These are phyloP conservation scores for Aspidapion aeneum DNA, from an alignment of 2,888 invertebrate species.

Conservation along the genomic window DNA sequence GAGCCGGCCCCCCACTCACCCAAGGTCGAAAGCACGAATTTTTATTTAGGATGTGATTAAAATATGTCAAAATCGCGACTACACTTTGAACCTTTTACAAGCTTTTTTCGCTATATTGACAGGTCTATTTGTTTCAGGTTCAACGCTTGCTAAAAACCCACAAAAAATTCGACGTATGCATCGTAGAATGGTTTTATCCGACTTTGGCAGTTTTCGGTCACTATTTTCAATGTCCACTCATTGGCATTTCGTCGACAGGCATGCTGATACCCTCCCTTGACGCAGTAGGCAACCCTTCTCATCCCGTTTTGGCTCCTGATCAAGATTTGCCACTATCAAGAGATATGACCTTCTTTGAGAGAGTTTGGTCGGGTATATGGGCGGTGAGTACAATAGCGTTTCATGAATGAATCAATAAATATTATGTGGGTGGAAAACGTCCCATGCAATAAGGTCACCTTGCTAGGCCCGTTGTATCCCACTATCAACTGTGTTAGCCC, in stretches of 20 bases:
- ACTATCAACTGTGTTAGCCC: no score
- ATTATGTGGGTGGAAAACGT: no score
- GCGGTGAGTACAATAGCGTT: no score
- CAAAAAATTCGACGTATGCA: conserved; percentile 34
- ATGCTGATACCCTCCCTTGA: conserved; percentile 23
- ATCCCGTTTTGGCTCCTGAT: conserved; percentile 27
- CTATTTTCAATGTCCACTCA: conserved; percentile 36
- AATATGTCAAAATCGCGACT: no score
- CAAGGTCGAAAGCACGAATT: no score
- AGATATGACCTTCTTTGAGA: conserved; percentile 23
- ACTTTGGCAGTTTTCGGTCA: conserved; percentile 33
- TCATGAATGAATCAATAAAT: no score
- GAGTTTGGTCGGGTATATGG: conserved; percentile 19
- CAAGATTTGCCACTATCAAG: conserved; percentile 25
- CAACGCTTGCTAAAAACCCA: conserved; percentile 4
- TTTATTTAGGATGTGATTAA: no score
- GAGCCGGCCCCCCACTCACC: no score
- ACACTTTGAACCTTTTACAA: no score
- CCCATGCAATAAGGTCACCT: no score
- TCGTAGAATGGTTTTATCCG: conserved; percentile 34
- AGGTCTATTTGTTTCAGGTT: neutral
- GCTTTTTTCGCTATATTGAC: no score
- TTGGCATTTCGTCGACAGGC: conserved; percentile 35
- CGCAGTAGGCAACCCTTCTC: conserved; percentile 26
- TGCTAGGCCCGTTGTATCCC: no score